Evolutionary conservation across 2,888 invertebrate genomes (phyloP), one percentile per base, ranked within the genome.

Genomic region (Leptinotarsa haldemani): DNA sequence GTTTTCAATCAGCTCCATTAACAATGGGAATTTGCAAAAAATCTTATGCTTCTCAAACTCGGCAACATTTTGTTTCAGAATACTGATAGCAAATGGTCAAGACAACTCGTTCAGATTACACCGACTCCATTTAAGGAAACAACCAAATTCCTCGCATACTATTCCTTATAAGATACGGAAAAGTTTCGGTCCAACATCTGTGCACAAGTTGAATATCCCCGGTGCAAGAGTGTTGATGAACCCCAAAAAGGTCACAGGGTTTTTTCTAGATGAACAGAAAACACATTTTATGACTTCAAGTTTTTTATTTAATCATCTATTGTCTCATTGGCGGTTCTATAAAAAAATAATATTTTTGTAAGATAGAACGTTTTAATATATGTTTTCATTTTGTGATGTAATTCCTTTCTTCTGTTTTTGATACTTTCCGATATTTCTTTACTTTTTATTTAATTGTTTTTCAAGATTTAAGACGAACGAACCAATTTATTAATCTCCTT

Each of bases 101-200:
- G 65, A 71, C 71, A 67, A 71, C 71, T 69, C 65, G 69, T 69
- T 65, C 22, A 56, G 69, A 40, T 72, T 50, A 69, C 69, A 67
- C 66, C 68, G 66, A 67, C 40, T 40, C 77, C 75, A 56, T 77
- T 75, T 75, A 77, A 73, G 75, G 77, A 66, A 69, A 71, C 70
- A 56, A 73, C 71, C 66, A 69, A 75, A 77, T 77, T 67, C 70
- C 66, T 73, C 52, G 75, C 73, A 77, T 77, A 69, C 50, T 71
- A 71, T 71, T 73, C 73, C 77, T 71, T 77, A 75, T 77, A 74
- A 71, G 77, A 75, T 67, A 68, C 74, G 75, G 71, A 76, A 77
- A 77, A 67, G 72, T 67, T 76, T 73, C 53, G 58, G 40, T 30
- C 30, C 58, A 71, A 65, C 63, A 69, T 71, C 56, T 73, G 69